Evolutionary conservation across 2,888 invertebrate species (phyloP), one percentile per base, ranked within the genome.

Genomic region (Xanthostigma xanthostigma): DNA sequence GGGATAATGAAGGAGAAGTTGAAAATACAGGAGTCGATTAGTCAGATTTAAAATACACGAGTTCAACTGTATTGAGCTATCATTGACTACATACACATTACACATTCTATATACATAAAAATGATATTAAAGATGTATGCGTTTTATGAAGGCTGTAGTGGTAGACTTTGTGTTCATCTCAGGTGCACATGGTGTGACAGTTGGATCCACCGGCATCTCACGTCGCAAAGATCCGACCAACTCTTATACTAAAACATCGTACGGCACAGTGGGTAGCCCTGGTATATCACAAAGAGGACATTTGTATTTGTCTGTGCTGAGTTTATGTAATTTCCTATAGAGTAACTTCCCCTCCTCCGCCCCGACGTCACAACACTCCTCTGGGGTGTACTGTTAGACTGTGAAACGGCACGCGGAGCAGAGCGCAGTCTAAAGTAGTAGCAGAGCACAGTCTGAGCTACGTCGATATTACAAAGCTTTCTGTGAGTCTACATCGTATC

Each of bases 301-400:
- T 68, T 68, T 68, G 66, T 68, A 67, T 67, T 66, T 67, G 67
- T 68, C 67, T 65, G 65, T 66, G 65, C 65, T 62, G 67, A 68
- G 69, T 69, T 68, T 69, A 69, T 68, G 69, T 69, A 69, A 69
- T 69, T 68, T 69, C 68, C 67, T 68, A 69, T 69, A 68, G 68
- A 67, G 66, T 64, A 63, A 61, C 61, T 60, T 63, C 60, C 61
- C 48, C 60, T 60, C 60, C 57, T 44, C 48, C 49, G 45, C 46
- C 47, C 43, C 44, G 36, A 49, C 49, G 34, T 59, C 44, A 55
- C 58, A 56, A 56, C 61, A 58, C 62, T 61, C 64, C 64, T 62
- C 56, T 62, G 63, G 63, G 62, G 63, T 57, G 53, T 56, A 45
- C 51, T 45, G 57, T 62, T 57, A 64, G 65, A 64, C 56, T 58